Evolutionary conservation across 2,888 invertebrate genomes (phyloP).

Genomic region (Melinopterus prodromus): DNA sequence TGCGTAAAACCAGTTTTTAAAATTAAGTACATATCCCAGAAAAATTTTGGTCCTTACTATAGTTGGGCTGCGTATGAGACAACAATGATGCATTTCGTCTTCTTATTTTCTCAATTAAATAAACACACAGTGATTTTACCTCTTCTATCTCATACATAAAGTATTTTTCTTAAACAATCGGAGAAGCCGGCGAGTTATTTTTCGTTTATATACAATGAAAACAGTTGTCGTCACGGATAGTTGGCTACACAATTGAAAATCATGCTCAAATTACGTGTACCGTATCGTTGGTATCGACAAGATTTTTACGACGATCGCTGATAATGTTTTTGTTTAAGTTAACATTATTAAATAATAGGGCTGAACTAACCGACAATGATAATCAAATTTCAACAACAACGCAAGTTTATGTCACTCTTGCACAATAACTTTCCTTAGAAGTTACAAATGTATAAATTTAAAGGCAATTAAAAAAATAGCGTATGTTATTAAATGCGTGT

Average conservation of each 20-base stretch:
- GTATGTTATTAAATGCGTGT: background rate
- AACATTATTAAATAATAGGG: background rate
- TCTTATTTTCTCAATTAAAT: too few relatives aligned
- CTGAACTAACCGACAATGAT: background rate
- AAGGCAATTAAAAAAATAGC: background rate
- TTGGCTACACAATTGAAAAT: constrained; percentile 4
- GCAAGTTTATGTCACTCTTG: background rate
- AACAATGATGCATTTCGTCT: too few relatives aligned
- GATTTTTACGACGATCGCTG: background rate
- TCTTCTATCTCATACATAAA: background rate
- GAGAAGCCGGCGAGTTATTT: background rate
- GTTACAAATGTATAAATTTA: background rate
- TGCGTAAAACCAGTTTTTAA: too few relatives aligned
- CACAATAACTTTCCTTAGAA: background rate
- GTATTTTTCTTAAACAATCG: background rate
- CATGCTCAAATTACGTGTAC: background rate
- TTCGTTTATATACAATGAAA: background rate
- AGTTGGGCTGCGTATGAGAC: too few relatives aligned
- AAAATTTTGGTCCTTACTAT: too few relatives aligned
- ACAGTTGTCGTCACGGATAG: background rate
- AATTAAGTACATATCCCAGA: too few relatives aligned
- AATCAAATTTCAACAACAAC: background rate
- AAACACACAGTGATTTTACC: background rate
- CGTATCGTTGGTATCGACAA: background rate
- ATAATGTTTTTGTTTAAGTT: background rate